Evolutionary conservation across 2,888 invertebrate genomes (phyloP).

Genomic region (Abscondita cerata): DNA sequence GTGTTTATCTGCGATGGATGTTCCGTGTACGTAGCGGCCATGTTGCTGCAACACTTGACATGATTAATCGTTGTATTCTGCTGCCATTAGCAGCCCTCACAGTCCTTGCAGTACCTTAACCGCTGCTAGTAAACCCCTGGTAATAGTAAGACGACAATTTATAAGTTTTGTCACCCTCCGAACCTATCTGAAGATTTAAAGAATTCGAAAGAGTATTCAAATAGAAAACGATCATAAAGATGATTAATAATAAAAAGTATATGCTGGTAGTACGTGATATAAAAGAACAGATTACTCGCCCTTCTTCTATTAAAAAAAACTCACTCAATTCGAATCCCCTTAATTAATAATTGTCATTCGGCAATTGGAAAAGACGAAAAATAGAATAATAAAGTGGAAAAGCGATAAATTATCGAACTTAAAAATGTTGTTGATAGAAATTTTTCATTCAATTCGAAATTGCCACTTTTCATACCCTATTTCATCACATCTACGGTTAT

Average conservation of each 20-base stretch:
- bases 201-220: background rate
- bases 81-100: slow-evolving; percentile 59
- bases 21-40: slow-evolving; percentile 59
- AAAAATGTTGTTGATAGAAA: background rate
- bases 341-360: no score
- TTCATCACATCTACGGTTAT: slow-evolving; percentile 16
- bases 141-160: slow-evolving; percentile 20
- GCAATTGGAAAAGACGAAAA: no score
- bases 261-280: no score
- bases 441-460: slow-evolving; percentile 5
- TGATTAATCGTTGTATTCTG: slow-evolving; percentile 59
- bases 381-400: no score
- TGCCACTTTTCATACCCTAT: slow-evolving; percentile 2
- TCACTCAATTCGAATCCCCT: no score
- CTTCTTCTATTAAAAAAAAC: no score
- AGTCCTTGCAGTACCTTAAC: slow-evolving; percentile 44
- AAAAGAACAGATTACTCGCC: no score
- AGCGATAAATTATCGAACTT: no score
- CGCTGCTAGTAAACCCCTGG: slow-evolving; percentile 24
- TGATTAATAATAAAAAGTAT: no score
- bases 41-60: slow-evolving; percentile 59
- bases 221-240: background rate
- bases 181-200: background rate
- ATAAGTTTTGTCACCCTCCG: slow-evolving; percentile 21
- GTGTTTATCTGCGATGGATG: slow-evolving; percentile 60